Conservation (phyloP, 2,113 vertebrate species). For the Osmerus mordax region DNA sequence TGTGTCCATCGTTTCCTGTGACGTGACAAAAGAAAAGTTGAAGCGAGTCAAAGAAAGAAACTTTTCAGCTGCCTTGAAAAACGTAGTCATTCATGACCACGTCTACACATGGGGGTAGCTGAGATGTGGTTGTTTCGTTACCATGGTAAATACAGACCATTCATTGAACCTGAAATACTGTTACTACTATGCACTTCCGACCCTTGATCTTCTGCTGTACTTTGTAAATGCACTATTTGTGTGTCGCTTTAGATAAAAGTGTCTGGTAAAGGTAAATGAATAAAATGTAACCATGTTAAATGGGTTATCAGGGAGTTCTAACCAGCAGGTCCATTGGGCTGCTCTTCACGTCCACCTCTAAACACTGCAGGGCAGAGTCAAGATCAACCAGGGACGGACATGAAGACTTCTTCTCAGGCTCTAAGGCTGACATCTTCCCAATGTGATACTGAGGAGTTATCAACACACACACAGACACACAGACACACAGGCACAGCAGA, state of each 20-base stretch:
- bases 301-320: background rate
- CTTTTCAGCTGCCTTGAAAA: background rate
- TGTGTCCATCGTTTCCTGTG: conserved; percentile 52
- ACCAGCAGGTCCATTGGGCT: conserved; percentile 66
- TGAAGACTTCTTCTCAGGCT: conserved; percentile 32
- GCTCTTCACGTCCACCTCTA: conserved; percentile 73
- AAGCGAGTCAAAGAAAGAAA: background rate
- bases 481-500: too few species aligned
- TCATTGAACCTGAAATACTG: too few species aligned
- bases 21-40: background rate
- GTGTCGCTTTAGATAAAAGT: too few species aligned
- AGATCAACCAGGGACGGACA: conserved; percentile 70
- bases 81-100: background rate
- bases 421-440: conserved; percentile 70
- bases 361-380: conserved; percentile 69
- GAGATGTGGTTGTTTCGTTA: too few species aligned
- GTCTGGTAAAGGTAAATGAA: too few species aligned
- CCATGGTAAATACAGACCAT: too few species aligned
- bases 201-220: too few species aligned
- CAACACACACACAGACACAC: conserved; percentile 11
- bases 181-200: too few species aligned
- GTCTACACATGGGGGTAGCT: background rate
- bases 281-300: background rate
- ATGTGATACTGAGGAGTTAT: conserved; percentile 69
- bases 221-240: too few species aligned